Conservation (phyloP, 2,797 vertebrate genomes). For the Darevskia nairensis region DNA sequence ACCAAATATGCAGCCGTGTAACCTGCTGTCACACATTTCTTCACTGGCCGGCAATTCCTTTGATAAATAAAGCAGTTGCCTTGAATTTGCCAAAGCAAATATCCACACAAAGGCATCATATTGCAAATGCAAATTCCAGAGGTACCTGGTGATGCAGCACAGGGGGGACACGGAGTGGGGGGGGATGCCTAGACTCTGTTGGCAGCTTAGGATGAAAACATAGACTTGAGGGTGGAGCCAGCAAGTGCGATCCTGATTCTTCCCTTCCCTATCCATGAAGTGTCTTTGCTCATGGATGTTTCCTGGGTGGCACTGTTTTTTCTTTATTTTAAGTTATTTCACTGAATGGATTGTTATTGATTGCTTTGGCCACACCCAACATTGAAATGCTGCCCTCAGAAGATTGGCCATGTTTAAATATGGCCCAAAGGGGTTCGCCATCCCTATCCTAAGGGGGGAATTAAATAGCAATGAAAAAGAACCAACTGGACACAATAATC, state of each 20-base stretch:
- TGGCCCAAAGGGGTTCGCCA: too few relatives aligned
- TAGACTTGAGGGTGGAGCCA: neutral
- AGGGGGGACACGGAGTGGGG: neutral
- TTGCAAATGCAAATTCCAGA: neutral
- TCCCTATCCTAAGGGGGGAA: too few relatives aligned
- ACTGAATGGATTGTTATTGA: neutral
- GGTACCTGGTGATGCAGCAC: neutral
- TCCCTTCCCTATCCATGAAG: neutral
- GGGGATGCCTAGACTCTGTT: neutral
- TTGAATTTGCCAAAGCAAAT: neutral
- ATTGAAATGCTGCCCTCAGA: too few relatives aligned
- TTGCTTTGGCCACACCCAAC: neutral
- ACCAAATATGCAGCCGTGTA: conserved; percentile 65
- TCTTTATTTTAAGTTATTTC: neutral
- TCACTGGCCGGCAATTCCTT: conserved; percentile 30
- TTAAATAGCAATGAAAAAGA: neutral
- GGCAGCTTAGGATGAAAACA: neutral
- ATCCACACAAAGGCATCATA: too few relatives aligned
- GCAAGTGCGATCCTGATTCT: neutral
- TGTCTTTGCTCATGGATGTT: neutral
- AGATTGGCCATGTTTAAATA: neutral
- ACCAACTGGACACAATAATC: neutral
- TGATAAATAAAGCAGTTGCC: conserved; percentile 61
- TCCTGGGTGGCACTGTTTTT: neutral
- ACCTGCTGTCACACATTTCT: conserved; percentile 63